These are phyloP conservation scores for Astyanax mexicanus DNA, from an alignment of 2,797 vertebrate species.

Conservation along the genomic window DNA sequence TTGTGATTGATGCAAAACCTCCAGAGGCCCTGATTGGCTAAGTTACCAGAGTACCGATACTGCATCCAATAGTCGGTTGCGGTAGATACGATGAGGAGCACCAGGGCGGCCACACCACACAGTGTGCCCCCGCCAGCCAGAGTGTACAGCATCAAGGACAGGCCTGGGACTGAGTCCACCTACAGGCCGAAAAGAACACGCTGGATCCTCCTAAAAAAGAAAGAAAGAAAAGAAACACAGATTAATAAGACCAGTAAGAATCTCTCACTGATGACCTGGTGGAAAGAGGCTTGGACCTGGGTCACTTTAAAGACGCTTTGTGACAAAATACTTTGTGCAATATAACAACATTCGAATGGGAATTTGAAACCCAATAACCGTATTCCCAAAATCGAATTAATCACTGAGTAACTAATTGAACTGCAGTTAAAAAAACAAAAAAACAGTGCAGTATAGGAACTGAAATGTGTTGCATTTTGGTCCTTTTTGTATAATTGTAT, in stretches of 20 bases:
- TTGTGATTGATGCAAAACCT: constrained; percentile 85
- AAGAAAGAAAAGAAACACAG: constrained; percentile 51
- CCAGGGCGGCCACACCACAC: constrained; percentile 80
- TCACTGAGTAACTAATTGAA: too few species aligned
- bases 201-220: constrained; percentile 9
- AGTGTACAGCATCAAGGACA: constrained; percentile 78
- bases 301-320: too few species aligned
- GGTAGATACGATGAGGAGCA: constrained; percentile 85
- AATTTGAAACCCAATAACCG: too few species aligned
- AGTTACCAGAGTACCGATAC: constrained; percentile 80
- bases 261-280: too few species aligned
- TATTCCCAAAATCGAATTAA: too few species aligned
- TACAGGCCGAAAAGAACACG: constrained; percentile 28
- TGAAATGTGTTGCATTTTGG: too few species aligned
- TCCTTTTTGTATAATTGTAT: too few species aligned
- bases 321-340: too few species aligned
- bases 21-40: constrained; percentile 87
- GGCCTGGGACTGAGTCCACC: constrained; percentile 61
- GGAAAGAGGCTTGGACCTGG: too few species aligned
- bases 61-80: constrained; percentile 88
- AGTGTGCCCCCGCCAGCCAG: constrained; percentile 82
- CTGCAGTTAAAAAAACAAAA: too few species aligned
- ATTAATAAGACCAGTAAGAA: constrained; percentile 9
- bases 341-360: too few species aligned
- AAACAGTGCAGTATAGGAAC: too few species aligned